phyloP scores from a whole-genome alignment of 1,140 invertebrate genomes.

The Saccostrea glomerata region DNA sequence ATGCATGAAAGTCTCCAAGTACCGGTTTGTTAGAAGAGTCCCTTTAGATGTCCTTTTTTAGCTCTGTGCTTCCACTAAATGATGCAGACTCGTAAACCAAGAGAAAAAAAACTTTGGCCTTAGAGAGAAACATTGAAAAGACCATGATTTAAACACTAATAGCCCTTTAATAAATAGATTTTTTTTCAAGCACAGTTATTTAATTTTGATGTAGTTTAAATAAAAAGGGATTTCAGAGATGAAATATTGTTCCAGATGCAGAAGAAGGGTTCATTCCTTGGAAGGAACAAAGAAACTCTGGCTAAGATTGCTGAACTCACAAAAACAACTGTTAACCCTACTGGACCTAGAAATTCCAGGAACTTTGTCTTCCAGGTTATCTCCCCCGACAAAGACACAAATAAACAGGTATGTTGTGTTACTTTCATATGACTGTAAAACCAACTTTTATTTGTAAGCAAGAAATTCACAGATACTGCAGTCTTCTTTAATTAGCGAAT shows the following conservation, averaged over 20 bases:
- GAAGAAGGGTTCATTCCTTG: constrained; percentile 85
- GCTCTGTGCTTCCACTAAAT: too few species aligned
- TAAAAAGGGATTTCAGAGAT: not conserved
- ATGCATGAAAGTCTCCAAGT: too few species aligned
- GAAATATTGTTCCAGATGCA: constrained; percentile 68
- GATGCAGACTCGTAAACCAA: too few species aligned
- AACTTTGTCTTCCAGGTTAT: constrained; percentile 84
- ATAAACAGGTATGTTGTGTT: constrained; percentile 16
- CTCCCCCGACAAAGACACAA: constrained; percentile 78
- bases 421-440: not conserved
- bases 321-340: constrained; percentile 75
- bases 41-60: too few species aligned
- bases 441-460: too few species aligned
- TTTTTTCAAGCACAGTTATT: not conserved
- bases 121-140: not conserved
- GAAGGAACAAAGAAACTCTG: constrained; percentile 84
- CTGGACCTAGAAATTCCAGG: constrained; percentile 76
- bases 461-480: too few species aligned
- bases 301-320: constrained; percentile 84
- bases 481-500: too few species aligned
- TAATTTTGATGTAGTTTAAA: not conserved
- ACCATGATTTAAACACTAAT: not conserved
- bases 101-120: too few species aligned
- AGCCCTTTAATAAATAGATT: not conserved
- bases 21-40: too few species aligned